Evolutionary conservation across 2,888 invertebrate species (phyloP).

Genomic region (Fissipunctia ypsillon): DNA sequence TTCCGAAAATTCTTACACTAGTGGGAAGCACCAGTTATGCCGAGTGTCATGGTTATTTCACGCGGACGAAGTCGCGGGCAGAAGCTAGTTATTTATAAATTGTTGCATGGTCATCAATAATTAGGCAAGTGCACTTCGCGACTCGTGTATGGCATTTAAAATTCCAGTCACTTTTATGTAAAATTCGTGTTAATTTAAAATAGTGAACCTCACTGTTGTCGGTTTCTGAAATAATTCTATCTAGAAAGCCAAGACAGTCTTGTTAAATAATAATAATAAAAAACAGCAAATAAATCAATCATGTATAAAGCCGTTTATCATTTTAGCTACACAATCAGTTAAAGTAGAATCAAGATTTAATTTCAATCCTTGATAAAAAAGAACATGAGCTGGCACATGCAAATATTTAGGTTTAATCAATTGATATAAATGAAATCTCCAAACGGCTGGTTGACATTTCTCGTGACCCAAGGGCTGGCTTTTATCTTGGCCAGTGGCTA

Average conservation of each 20-base stretch:
- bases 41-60: no score
- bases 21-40: no score
- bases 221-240: background rate
- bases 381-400: background rate
- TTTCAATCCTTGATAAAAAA: constrained; percentile 34
- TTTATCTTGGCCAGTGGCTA: background rate
- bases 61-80: no score
- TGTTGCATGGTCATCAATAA: background rate
- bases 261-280: constrained; percentile 1
- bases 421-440: background rate
- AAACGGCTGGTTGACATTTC: background rate
- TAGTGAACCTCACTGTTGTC: background rate
- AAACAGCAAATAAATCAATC: constrained; percentile 39
- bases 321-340: constrained; percentile 24
- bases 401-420: constrained; percentile 23
- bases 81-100: background rate
- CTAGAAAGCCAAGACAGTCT: background rate
- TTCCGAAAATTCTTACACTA: no score
- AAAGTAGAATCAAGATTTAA: constrained; percentile 28
- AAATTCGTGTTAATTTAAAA: background rate
- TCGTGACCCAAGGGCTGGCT: background rate
- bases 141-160: background rate
- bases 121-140: background rate
- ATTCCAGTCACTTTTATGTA: background rate
- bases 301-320: constrained; percentile 45